phyloP scores from a whole-genome alignment of 2,888 invertebrate genomes.

The Thereva nobilitata region DNA sequence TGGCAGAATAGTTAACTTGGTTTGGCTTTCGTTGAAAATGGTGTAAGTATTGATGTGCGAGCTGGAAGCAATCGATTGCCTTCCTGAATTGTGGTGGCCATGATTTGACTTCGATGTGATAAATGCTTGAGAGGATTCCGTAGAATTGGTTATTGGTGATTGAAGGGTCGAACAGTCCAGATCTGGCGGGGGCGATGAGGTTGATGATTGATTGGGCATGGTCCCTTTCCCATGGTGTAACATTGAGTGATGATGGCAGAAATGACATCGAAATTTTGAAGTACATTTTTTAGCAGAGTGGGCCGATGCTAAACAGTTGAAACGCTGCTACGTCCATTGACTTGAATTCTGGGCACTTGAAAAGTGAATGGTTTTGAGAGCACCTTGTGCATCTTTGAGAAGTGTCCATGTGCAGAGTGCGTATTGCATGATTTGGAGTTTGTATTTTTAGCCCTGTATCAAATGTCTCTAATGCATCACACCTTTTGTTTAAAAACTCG shows the following conservation, averaged over 20 bases:
- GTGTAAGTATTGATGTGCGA: too few relatives aligned
- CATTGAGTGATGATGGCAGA: conserved; percentile 9
- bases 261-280: conserved; percentile 1
- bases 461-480: conserved; percentile 12
- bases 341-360: conserved; percentile 9
- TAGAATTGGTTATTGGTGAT: too few relatives aligned
- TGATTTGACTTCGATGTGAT: not conserved
- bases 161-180: too few relatives aligned
- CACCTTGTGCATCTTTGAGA: not conserved
- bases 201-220: too few relatives aligned
- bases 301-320: conserved; percentile 6
- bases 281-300: conserved; percentile 4
- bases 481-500: not conserved
- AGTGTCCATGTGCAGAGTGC: not conserved
- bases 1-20: too few relatives aligned
- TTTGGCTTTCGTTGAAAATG: too few relatives aligned
- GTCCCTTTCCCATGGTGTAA: not conserved
- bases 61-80: too few relatives aligned
- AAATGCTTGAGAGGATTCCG: too few relatives aligned
- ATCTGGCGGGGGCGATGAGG: too few relatives aligned
- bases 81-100: not conserved
- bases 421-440: not conserved
- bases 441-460: not conserved
- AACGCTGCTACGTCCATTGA: conserved; percentile 4
- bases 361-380: not conserved